Percentiles rank a stretch among this genome's conserved stretches.
Evolutionary conservation across 1,140 invertebrate species (phyloP).

Genomic region (Atta texana): DNA sequence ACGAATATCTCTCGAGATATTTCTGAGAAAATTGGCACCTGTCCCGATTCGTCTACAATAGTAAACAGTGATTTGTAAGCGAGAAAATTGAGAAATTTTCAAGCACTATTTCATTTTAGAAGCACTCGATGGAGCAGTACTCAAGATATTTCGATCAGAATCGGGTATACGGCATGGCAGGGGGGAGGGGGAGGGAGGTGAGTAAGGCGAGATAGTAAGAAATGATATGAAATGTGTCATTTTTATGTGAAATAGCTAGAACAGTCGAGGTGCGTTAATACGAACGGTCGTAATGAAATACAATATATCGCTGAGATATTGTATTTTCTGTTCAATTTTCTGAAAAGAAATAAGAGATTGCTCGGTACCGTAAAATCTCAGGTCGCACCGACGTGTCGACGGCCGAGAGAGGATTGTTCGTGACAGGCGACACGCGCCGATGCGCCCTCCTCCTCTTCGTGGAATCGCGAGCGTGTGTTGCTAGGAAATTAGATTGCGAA

Average conservation of each 20-base stretch:
- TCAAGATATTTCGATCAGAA: not conserved
- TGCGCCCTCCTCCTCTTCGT: constrained; percentile 20
- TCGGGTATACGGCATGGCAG: too few relatives aligned
- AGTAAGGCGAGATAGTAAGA: not conserved
- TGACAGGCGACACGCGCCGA: constrained; percentile 46
- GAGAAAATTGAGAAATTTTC: constrained; percentile 1
- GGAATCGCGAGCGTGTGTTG: constrained; percentile 26
- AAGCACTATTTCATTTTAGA: not conserved
- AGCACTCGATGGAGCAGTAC: not conserved
- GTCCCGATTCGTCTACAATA: constrained; percentile 27
- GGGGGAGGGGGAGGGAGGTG: too few relatives aligned
- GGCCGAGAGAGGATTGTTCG: constrained; percentile 37
- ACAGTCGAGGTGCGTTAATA: not conserved
- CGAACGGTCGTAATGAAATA: not conserved
- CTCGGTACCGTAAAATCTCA: constrained; percentile 17
- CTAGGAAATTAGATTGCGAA: constrained; percentile 40
- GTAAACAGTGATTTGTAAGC: not conserved
- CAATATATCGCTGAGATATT: not conserved
- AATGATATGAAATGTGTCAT: not conserved
- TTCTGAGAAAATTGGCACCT: constrained; percentile 16
- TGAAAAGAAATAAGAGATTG: too few relatives aligned
- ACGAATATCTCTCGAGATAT: constrained; percentile 18
- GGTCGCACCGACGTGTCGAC: constrained; percentile 9
- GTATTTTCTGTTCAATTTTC: not conserved
- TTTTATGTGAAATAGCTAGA: constrained; percentile 4